phyloP scores from a whole-genome alignment of 2,888 invertebrate genomes.

The Drosophila glabriapex region DNA sequence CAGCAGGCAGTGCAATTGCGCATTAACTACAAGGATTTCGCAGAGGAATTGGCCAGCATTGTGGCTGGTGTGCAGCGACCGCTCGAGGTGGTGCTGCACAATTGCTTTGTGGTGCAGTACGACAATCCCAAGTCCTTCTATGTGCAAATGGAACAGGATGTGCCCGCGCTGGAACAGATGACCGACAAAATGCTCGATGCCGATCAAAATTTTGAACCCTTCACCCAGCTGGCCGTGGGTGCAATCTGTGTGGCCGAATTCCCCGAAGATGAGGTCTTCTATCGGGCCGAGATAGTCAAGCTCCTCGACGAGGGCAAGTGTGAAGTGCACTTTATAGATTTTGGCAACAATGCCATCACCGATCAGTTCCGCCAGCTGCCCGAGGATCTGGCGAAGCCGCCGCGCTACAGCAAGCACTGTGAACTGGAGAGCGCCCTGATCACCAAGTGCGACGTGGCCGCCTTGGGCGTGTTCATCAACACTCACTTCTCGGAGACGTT shows the following conservation, averaged over 20 bases:
- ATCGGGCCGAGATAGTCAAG: conserved; percentile 91
- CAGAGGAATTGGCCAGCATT: conserved; percentile 83
- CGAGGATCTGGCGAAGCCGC: conserved; percentile 86
- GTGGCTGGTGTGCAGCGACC: conserved; percentile 67
- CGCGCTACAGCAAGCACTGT: conserved; percentile 88
- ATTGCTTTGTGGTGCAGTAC: conserved; percentile 89
- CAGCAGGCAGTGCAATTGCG: conserved; percentile 88
- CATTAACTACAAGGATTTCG: conserved; percentile 87
- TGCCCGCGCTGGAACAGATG: conserved; percentile 78
- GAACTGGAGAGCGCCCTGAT: conserved; percentile 86
- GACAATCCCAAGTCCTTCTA: conserved; percentile 91
- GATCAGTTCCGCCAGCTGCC: conserved; percentile 88
- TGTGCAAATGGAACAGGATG: conserved; percentile 88
- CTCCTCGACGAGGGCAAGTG: conserved; percentile 90
- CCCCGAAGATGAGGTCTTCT: conserved; percentile 93
- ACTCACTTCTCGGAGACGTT: conserved; percentile 87
- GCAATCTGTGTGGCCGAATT: conserved; percentile 92
- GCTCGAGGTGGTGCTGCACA: conserved; percentile 85
- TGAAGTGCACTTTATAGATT: conserved; percentile 91
- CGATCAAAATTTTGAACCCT: conserved; percentile 71
- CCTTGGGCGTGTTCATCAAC: conserved; percentile 89
- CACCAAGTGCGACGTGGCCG: conserved; percentile 87
- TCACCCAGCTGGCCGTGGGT: conserved; percentile 84
- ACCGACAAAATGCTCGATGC: conserved; percentile 82
- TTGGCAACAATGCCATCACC: conserved; percentile 88